These are phyloP conservation scores for Poicephalus meyeri DNA, from an alignment of 2,113 vertebrate genomes.

Conservation along the genomic window DNA sequence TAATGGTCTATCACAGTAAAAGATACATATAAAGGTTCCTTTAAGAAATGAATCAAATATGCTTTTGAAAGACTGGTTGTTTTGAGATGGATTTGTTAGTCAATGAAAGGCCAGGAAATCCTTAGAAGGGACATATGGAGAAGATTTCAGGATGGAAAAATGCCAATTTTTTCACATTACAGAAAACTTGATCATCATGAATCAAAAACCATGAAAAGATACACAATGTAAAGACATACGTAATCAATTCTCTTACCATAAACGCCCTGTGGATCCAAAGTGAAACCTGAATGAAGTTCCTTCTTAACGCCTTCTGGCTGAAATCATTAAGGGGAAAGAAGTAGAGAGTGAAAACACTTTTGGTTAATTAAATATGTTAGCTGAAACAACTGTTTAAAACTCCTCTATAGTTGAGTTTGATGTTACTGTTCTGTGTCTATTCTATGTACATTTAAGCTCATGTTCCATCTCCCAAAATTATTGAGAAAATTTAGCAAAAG, in stretches of 20 bases:
- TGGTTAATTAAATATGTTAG: not conserved
- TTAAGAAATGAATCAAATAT: not conserved
- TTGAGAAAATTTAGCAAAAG: not conserved
- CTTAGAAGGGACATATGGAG: not conserved
- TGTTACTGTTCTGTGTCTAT: not conserved
- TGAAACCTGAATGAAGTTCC: slow-evolving; percentile 76
- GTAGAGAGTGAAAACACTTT: not conserved
- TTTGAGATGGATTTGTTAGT: not conserved
- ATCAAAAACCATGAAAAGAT: not conserved
- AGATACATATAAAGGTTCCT: not conserved
- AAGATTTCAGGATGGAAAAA: not conserved
- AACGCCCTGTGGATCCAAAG: slow-evolving; percentile 86
- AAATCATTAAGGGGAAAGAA: slow-evolving; percentile 40
- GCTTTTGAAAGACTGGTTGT: not conserved
- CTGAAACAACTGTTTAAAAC: not conserved
- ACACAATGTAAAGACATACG: not conserved
- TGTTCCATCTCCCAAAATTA: not conserved
- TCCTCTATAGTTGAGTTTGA: not conserved
- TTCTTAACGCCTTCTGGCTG: slow-evolving; percentile 90
- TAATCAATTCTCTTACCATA: slow-evolving; percentile 78
- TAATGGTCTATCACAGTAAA: not conserved
- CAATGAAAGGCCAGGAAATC: not conserved
- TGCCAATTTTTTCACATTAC: not conserved
- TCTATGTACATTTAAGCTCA: not conserved
- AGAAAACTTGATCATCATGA: not conserved